Conservation (phyloP, 2,888 invertebrate species). For the Antitype chi region DNA sequence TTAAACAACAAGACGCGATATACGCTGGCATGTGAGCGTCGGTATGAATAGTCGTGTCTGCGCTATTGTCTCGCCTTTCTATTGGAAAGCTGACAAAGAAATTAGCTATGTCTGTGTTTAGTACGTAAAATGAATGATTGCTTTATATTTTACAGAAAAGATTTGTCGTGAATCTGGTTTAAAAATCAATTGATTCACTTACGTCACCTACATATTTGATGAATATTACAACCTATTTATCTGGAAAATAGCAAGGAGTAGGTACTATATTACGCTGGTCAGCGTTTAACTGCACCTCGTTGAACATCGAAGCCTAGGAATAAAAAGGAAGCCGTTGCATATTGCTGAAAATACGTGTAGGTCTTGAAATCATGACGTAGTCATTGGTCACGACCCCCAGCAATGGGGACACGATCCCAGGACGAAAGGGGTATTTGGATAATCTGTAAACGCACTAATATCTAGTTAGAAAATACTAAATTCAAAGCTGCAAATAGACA, state of each 20-base stretch:
- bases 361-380: not conserved
- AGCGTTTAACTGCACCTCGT: not conserved
- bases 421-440: not conserved
- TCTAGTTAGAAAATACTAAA: not conserved
- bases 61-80: slow-evolving; percentile 78
- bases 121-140: slow-evolving; percentile 47
- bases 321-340: not conserved
- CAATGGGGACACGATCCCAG: not conserved
- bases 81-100: slow-evolving; percentile 76
- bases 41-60: slow-evolving; percentile 74
- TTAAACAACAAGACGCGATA: slow-evolving; percentile 52
- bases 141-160: slow-evolving; percentile 17
- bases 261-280: not conserved
- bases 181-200: not conserved
- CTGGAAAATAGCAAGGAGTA: not conserved
- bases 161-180: not conserved
- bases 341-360: not conserved
- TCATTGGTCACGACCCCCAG: not conserved
- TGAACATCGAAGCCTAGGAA: not conserved
- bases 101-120: slow-evolving; percentile 66
- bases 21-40: slow-evolving; percentile 28
- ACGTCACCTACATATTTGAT: not conserved
- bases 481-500: not conserved
- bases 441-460: not conserved
- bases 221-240: not conserved